phyloP scores from a whole-genome alignment of 1,140 invertebrate genomes.

The Cydia strobilella region DNA sequence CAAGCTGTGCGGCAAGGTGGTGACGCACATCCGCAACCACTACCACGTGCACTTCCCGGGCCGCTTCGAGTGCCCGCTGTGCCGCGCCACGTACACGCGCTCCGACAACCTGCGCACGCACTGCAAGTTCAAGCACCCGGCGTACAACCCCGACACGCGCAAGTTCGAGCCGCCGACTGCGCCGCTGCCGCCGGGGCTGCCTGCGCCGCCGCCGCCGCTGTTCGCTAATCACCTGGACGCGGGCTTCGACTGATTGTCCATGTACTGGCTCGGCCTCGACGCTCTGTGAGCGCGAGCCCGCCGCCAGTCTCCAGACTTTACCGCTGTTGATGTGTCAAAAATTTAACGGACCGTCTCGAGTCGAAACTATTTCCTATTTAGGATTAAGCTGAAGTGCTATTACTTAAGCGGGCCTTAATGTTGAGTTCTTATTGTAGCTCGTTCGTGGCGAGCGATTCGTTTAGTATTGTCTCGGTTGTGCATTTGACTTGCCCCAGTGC shows the following conservation, averaged over 20 bases:
- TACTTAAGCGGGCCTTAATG: slow-evolving; percentile 72
- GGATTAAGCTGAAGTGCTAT: slow-evolving; percentile 78
- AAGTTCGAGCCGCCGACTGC: slow-evolving; percentile 87
- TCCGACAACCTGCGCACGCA: slow-evolving; percentile 93
- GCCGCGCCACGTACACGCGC: slow-evolving; percentile 91
- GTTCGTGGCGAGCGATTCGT: slow-evolving; percentile 59
- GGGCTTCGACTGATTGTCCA: slow-evolving; percentile 76
- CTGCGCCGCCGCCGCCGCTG: slow-evolving; percentile 78
- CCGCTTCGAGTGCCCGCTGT: slow-evolving; percentile 92
- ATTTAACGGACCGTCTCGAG: slow-evolving; percentile 58
- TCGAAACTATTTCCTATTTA: slow-evolving; percentile 71
- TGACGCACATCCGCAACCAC: slow-evolving; percentile 94
- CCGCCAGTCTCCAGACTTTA: slow-evolving; percentile 43
- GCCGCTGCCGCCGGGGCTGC: slow-evolving; percentile 77
- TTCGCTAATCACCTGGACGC: slow-evolving; percentile 74
- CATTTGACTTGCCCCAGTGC: slow-evolving; percentile 77
- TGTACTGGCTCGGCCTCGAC: slow-evolving; percentile 72
- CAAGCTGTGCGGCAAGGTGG: slow-evolving; percentile 94
- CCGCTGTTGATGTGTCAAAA: slow-evolving; percentile 53
- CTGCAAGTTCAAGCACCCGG: slow-evolving; percentile 93
- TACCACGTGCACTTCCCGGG: slow-evolving; percentile 94
- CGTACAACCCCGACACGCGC: slow-evolving; percentile 88
- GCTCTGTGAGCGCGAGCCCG: slow-evolving; percentile 60
- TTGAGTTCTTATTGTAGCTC: slow-evolving; percentile 49
- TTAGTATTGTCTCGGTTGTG: slow-evolving; percentile 79